Evolutionary conservation across 2,888 invertebrate species (phyloP), one percentile per base, ranked within the genome.

Genomic region (Chydorus sphaericus): DNA sequence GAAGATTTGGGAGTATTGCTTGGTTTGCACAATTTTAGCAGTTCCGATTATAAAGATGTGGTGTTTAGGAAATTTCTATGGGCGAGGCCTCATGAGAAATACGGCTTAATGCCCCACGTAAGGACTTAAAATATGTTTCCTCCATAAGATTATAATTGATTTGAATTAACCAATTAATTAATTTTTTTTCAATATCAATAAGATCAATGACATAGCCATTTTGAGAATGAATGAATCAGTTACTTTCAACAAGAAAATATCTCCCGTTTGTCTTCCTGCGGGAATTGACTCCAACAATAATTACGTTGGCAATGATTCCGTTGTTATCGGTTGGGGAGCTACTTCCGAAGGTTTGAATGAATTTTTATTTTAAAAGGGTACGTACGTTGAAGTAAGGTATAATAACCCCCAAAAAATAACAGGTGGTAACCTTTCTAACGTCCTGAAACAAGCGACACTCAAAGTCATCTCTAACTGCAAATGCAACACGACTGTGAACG

Each of bases 381-480:
- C n/a, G n/a, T n/a, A n/a, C n/a, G n/a, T n/a, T n/a, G n/a, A n/a
- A n/a, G n/a, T n/a, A n/a, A n/a, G n/a, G n/a, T n/a, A n/a, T n/a
- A n/a, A n/a, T n/a, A n/a, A n/a, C n/a, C n/a, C n/a, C n/a, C n/a
- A n/a, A n/a, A n/a, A n/a, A n/a, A n/a, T n/a, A n/a, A n/a, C 65
- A 86, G 84, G 83, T 70, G 89, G 89, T 29, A 83, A 84, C 0
- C 88, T 88, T 64, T 88, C 89, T 1, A 76, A 82, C 0, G 74
- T 84, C 57, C 72, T 89, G 37, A 88, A 88, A 72, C 84, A 89
- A 71, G 89, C 88, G 1, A 80, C 80, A 38, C 83, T 90, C 61
- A 85, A 85, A 0, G 80, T 90, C 62, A 88, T 88, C 88, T 75
- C 80, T 1, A 89, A 89, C 68, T 62, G 70, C 0, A 83, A 87